phyloP scores from a whole-genome alignment of 2,797 vertebrate genomes.

The Sternarchorhynchus goeldii region DNA sequence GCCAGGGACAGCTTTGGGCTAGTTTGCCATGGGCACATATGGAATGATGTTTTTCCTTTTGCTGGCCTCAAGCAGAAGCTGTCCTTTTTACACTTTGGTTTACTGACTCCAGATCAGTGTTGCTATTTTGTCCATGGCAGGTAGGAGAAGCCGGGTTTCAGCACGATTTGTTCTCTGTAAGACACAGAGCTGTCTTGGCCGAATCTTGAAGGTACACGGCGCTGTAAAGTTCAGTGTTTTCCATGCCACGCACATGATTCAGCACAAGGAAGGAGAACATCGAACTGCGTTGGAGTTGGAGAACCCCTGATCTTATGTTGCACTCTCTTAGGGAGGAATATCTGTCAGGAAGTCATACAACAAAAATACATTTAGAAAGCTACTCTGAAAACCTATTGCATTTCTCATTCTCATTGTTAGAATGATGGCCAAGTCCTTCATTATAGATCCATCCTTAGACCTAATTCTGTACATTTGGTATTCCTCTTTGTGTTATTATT shows the following conservation, averaged over 20 bases:
- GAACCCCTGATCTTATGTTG: not conserved
- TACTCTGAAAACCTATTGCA: too few species aligned
- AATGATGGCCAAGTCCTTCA: not conserved
- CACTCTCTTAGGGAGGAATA: not conserved
- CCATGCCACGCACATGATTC: not conserved
- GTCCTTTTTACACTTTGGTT: not conserved
- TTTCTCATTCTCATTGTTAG: too few species aligned
- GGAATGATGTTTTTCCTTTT: not conserved
- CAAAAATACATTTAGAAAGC: not conserved
- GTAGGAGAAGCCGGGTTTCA: conserved; percentile 10
- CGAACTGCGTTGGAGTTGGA: not conserved
- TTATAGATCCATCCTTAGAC: not conserved
- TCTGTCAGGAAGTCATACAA: too few species aligned
- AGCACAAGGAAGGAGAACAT: not conserved
- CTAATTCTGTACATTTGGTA: not conserved
- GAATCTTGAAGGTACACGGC: not conserved
- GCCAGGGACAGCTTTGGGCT: conserved; percentile 4
- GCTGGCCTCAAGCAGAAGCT: not conserved
- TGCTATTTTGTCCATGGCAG: not conserved
- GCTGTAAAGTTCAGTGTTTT: not conserved
- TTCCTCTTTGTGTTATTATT: not conserved
- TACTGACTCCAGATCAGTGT: not conserved
- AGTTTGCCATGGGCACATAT: conserved; percentile 17
- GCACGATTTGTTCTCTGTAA: not conserved
- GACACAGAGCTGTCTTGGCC: too few species aligned